Evolutionary conservation across 2,113 vertebrate species (phyloP).

Genomic region (Aviceda subcristata): DNA sequence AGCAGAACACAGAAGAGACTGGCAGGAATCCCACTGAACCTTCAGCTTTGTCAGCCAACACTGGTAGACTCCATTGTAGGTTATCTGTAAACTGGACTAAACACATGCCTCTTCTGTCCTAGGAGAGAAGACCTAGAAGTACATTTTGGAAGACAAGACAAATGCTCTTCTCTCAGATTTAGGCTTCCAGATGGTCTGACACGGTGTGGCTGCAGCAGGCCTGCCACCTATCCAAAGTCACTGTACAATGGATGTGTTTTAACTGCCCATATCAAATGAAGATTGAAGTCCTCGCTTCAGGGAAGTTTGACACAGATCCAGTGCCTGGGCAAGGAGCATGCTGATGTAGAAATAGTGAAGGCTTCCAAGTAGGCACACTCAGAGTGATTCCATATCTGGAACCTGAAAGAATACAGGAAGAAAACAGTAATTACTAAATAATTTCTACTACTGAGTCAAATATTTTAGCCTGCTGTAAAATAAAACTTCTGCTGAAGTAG

Average conservation of each 20-base stretch:
- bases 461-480: background rate
- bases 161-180: background rate
- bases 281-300: background rate
- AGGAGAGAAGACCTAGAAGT: background rate
- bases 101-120: background rate
- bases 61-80: background rate
- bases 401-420: background rate
- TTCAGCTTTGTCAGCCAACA: background rate
- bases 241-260: background rate
- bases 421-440: background rate
- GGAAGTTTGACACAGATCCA: background rate
- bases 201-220: fast-evolving
- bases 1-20: background rate
- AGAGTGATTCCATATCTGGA: background rate
- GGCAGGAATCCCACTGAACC: background rate
- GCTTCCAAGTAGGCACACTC: background rate
- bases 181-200: background rate
- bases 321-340: background rate
- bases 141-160: background rate
- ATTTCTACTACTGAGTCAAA: background rate
- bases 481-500: background rate
- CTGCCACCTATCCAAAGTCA: background rate
- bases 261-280: background rate
- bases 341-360: background rate
- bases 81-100: background rate